A percentile compares a stretch with the other conserved stretches of the same genome.
Evolutionary conservation across 2,888 invertebrate genomes (phyloP).

Genomic region (Himalopsyche tibetana): DNA sequence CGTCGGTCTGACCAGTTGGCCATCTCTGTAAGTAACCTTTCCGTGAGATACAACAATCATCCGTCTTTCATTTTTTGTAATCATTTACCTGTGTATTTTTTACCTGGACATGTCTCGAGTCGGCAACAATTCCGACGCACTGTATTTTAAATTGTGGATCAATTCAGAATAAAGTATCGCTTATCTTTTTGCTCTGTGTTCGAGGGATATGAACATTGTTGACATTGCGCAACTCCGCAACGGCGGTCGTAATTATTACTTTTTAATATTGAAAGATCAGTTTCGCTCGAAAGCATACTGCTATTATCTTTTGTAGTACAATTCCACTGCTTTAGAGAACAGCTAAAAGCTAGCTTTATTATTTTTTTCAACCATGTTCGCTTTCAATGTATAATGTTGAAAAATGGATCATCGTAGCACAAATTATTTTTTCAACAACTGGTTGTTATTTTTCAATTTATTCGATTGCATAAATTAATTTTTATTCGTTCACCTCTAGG

Average conservation of each 20-base stretch:
- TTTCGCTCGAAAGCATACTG: not conserved
- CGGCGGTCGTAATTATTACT: not conserved
- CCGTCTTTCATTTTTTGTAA: not conserved
- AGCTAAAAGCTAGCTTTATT: no score
- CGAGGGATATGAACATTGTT: not conserved
- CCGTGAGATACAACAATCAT: conserved; percentile 21
- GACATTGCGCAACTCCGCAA: not conserved
- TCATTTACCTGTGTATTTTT: conserved; percentile 27
- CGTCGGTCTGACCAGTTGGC: not conserved
- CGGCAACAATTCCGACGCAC: not conserved
- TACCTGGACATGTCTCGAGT: not conserved
- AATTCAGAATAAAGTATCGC: conserved; percentile 17
- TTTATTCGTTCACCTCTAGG: no score
- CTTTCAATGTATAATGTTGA: no score
- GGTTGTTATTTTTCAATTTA: no score
- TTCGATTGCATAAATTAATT: no score
- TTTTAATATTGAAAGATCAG: not conserved
- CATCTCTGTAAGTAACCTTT: conserved; percentile 29
- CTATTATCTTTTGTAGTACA: not conserved
- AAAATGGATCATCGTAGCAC: no score
- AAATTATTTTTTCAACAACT: no score
- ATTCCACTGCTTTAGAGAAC: not conserved
- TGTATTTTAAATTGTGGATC: not conserved
- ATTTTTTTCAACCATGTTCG: no score
- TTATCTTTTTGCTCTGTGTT: not conserved